Conservation (phyloP, 37 sponge, comb jelly and placozoan species). For the Haliclona indistincta region DNA sequence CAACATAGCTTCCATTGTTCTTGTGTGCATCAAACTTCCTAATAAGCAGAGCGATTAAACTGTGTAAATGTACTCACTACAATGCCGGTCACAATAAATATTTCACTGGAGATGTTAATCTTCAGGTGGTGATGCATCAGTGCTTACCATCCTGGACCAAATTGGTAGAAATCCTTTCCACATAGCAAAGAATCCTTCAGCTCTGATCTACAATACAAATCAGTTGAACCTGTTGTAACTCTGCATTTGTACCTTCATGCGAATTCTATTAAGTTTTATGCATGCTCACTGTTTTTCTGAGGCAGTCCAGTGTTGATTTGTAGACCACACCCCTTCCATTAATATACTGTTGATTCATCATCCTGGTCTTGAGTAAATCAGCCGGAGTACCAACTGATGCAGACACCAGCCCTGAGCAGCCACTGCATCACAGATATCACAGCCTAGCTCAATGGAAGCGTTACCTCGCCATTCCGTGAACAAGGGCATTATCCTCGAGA, state of each 20-base stretch:
- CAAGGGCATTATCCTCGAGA: slow-evolving; percentile 58
- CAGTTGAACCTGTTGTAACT: no score
- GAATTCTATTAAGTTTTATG: neutral
- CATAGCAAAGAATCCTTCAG: slow-evolving; percentile 79
- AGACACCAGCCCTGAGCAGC: slow-evolving; percentile 67
- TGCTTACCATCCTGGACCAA: slow-evolving; percentile 81
- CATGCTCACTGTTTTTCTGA: slow-evolving; percentile 58
- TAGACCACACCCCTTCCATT: slow-evolving; percentile 43
- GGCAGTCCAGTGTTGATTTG: slow-evolving; percentile 66
- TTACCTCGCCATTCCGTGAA: slow-evolving; percentile 75
- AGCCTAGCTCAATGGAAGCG: neutral
- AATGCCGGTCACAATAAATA: no score
- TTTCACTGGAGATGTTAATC: no score
- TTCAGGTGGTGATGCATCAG: no score
- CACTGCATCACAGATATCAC: slow-evolving; percentile 13
- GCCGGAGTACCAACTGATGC: slow-evolving; percentile 74
- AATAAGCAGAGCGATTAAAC: no score
- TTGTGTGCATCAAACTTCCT: no score
- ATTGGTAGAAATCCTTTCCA: slow-evolving; percentile 90
- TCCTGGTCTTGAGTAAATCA: slow-evolving; percentile 87
- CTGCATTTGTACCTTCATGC: no score
- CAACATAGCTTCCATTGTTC: no score
- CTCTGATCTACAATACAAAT: slow-evolving; percentile 54
- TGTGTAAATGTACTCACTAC: no score
- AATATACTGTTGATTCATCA: slow-evolving; percentile 86